Percentiles rank a stretch among this genome's conserved stretches.
Evolutionary conservation across 2,797 vertebrate genomes (phyloP).

Genomic region (Chrysolophus pictus): DNA sequence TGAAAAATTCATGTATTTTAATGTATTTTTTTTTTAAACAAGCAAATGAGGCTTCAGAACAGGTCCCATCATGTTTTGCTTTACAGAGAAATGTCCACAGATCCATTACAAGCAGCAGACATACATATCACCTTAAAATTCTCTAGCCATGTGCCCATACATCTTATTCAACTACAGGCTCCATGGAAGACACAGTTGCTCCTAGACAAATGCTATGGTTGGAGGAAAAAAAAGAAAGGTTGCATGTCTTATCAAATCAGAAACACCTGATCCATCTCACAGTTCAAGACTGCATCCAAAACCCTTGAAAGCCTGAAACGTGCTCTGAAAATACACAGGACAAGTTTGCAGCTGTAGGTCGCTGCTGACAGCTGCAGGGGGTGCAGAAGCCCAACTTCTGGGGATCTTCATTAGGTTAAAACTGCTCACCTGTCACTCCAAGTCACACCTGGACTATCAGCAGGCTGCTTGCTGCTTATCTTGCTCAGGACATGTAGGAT

Average conservation of each 20-base stretch:
- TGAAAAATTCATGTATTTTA: slow-evolving; percentile 71
- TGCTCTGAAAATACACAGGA: neutral
- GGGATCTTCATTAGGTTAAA: neutral
- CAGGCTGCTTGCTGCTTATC: fast-evolving
- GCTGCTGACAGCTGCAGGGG: neutral
- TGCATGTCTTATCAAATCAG: neutral
- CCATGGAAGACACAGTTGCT: neutral
- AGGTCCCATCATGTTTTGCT: slow-evolving; percentile 22
- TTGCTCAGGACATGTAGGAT: neutral
- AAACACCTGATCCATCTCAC: neutral
- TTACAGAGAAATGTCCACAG: slow-evolving; percentile 58
- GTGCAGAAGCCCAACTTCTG: neutral
- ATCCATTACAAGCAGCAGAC: slow-evolving; percentile 31
- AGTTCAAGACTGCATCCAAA: neutral
- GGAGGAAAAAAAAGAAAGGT: neutral
- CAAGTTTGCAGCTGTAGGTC: neutral
- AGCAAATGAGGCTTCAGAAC: slow-evolving; percentile 36
- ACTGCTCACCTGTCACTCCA: neutral
- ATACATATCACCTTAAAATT: neutral
- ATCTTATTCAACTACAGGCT: neutral
- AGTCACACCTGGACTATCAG: fast-evolving
- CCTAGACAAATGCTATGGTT: neutral
- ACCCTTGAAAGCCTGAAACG: neutral
- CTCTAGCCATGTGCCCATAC: neutral
- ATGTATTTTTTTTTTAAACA: slow-evolving; percentile 30